A percentile compares a stretch with the other conserved stretches of the same genome.
Conservation (phyloP, 1,140 invertebrate species). For the Papilio machaon region DNA sequence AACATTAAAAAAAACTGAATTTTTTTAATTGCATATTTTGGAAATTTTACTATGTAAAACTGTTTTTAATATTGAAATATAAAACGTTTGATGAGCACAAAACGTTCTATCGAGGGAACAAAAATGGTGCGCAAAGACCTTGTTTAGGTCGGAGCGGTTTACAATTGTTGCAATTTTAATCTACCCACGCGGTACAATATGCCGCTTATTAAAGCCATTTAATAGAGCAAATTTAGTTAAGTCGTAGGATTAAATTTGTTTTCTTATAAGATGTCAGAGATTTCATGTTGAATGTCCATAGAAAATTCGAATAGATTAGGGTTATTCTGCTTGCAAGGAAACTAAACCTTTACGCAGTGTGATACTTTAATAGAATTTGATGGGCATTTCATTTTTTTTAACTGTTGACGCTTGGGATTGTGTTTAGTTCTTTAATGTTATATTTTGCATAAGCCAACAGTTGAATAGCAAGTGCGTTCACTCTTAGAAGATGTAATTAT, state of each 20-base stretch:
- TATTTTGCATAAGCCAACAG: constrained; percentile 24
- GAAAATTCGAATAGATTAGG: neutral
- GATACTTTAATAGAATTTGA: constrained; percentile 26
- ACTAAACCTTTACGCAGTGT: constrained; percentile 10
- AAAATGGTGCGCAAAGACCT: constrained; percentile 29
- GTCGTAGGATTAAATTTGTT: neutral
- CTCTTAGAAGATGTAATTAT: constrained; percentile 49
- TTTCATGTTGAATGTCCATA: constrained; percentile 13
- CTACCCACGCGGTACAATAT: constrained; percentile 5
- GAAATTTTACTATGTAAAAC: neutral
- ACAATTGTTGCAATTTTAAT: constrained; percentile 31
- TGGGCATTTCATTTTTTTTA: constrained; percentile 22
- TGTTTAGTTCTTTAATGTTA: constrained; percentile 35
- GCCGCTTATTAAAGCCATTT: constrained; percentile 28
- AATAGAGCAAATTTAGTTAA: constrained; percentile 31
- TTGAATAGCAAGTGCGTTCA: neutral
- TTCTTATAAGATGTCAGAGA: constrained; percentile 19
- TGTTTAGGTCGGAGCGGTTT: constrained; percentile 14
- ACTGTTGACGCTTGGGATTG: constrained; percentile 35
- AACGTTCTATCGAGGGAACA: constrained; percentile 36
- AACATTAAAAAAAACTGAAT: neutral
- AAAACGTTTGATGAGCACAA: constrained; percentile 13
- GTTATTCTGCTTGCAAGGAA: neutral
- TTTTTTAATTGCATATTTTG: neutral
- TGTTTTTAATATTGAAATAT: neutral